Base-by-base conservation (phyloP, 1,140 invertebrate species). In the Drosophila azteca region DNA sequence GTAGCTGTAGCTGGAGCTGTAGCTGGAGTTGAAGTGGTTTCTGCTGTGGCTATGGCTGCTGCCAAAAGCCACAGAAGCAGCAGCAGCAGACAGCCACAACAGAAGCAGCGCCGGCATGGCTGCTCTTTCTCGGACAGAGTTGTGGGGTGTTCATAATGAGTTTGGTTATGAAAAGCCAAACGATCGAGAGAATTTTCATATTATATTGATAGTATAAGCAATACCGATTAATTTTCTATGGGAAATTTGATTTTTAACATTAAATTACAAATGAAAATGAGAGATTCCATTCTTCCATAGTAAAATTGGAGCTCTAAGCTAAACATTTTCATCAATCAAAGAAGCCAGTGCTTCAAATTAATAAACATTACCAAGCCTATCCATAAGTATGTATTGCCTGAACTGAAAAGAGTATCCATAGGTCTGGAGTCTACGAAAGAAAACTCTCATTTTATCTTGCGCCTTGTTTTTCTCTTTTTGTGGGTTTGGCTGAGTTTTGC, bases 401-500 rank as follows among this genome's bases (percentile, higher is more conserved):
- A 17, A 9, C 11, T 53, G 0, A 5, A 2, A 39, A 79, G 77
- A 45, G 77, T 45, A 81, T 66, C 53, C 20, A 15, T 8, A 6
- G 45, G 49, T 45, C 49, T n/a, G n/a, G n/a, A n/a, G 35, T 5
- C 22, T 22, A 39, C 7, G 3, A 13, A 9, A 1, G 8, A 26
- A 3, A 1, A 35, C 13, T 13, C n/a, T 31, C 22, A 61, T 15
- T 58, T 41, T 44, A 43, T 58, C 46, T 49, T 54, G 50, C 52
- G 15, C n/a, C 5, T 39, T 39, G 31, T 35, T 41, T 11, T 24
- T 64, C 31, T 46, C 22, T 44, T 41, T 45, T 68, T 68, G 71
- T 68, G 60, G 76, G 52, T 63, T 76, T 60, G 55, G 55, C 73
- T 75, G 59, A 62, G 65, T 78, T 72, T 82, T 80, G 82, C 83